These are phyloP conservation scores for Pomacea canaliculata DNA, from an alignment of 2,888 invertebrate genomes.

Conservation along the genomic window DNA sequence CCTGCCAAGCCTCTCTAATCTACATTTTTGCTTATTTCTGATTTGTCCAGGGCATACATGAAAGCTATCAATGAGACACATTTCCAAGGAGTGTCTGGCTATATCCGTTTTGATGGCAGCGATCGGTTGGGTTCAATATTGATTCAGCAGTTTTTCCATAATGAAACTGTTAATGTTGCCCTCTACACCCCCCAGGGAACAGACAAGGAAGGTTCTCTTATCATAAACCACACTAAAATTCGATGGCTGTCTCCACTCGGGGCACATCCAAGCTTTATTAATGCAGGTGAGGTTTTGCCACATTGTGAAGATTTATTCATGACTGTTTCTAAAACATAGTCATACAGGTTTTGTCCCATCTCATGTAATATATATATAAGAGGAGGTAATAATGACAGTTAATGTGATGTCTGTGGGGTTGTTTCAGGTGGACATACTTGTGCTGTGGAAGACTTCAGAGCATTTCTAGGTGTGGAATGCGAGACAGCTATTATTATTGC, in stretches of 20 bases:
- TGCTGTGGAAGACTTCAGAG: conserved; percentile 78
- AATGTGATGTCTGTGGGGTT: background rate
- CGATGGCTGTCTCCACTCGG: conserved; percentile 78
- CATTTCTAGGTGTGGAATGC: conserved; percentile 80
- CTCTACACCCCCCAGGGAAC: conserved; percentile 64
- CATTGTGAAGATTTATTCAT: too few species aligned
- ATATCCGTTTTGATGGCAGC: conserved; percentile 78
- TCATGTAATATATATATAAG: too few species aligned
- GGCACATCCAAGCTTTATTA: conserved; percentile 74
- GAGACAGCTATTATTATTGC: conserved; percentile 80
- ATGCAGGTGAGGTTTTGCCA: conserved; percentile 70
- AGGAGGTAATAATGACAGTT: too few species aligned
- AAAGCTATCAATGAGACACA: conserved; percentile 77
- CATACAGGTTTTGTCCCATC: too few species aligned
- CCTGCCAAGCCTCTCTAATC: too few species aligned
- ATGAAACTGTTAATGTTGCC: conserved; percentile 62
- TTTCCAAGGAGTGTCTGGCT: conserved; percentile 82
- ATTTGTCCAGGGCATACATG: conserved; percentile 73
- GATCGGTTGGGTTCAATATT: conserved; percentile 73
- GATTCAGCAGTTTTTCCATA: conserved; percentile 67
- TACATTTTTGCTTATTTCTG: too few species aligned
- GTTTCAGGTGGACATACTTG: conserved; percentile 72
- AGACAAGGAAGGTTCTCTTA: conserved; percentile 42
- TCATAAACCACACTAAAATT: conserved; percentile 74
- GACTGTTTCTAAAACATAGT: too few species aligned